These are phyloP conservation scores for Dicrurus megarhynchus DNA, from an alignment of 2,113 vertebrate species.

Conservation along the genomic window DNA sequence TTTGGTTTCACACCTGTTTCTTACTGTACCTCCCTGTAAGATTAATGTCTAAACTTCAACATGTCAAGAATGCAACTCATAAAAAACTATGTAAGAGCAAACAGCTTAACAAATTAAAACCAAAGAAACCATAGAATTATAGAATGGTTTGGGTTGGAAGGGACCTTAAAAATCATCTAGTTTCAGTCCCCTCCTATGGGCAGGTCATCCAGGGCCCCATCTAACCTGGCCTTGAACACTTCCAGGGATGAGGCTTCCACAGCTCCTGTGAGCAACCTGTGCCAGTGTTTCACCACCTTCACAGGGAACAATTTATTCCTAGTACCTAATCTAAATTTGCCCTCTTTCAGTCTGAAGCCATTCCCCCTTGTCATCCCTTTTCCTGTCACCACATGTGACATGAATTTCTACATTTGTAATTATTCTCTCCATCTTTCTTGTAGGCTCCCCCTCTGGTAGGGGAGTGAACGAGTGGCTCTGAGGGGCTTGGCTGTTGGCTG, in stretches of 20 bases:
- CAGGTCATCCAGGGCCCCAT: not conserved
- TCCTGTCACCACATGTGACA: not conserved
- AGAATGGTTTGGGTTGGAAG: not conserved
- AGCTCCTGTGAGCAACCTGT: not conserved
- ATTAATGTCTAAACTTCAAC: not conserved
- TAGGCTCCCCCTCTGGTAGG: not conserved
- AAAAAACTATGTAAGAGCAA: not conserved
- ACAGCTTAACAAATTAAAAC: not conserved
- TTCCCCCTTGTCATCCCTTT: not conserved
- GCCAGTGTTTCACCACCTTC: not conserved
- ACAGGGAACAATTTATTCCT: not conserved
- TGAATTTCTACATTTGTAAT: not conserved
- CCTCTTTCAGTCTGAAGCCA: not conserved
- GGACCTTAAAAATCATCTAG: not conserved
- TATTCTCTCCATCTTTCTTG: not conserved
- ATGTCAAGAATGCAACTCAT: rapidly evolving
- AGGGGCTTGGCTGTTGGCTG: not conserved
- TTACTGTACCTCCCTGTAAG: not conserved
- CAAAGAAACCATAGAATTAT: not conserved
- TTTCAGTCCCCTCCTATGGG: not conserved
- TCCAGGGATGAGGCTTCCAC: not conserved
- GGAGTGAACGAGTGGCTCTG: not conserved
- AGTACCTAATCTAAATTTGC: not conserved
- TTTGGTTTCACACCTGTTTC: not conserved
- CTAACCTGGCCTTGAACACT: not conserved